A percentile compares a stretch with the other conserved stretches of the same genome.
Conservation (phyloP, 2,888 invertebrate genomes). For the Orthonevra nobilis region DNA sequence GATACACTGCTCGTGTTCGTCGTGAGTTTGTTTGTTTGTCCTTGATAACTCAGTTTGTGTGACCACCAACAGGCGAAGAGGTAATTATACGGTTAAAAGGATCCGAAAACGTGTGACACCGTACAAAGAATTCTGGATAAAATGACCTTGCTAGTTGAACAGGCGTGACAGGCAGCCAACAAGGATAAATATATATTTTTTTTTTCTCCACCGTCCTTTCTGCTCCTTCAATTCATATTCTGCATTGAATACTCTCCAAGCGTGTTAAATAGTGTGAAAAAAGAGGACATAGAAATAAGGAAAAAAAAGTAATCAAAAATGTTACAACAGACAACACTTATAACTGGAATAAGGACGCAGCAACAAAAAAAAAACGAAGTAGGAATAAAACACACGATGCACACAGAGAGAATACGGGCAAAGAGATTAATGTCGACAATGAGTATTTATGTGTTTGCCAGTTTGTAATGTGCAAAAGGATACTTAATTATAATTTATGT, state of each 20-base stretch:
- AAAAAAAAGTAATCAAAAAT: neutral
- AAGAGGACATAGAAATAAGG: no score
- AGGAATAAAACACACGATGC: conserved; percentile 4
- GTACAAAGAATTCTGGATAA: neutral
- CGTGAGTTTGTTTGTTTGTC: conserved; percentile 20
- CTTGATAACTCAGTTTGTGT: conserved; percentile 39
- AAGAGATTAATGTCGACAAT: conserved; percentile 67
- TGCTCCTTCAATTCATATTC: no score
- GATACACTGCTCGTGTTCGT: neutral
- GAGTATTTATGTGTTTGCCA: conserved; percentile 68
- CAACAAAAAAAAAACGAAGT: neutral
- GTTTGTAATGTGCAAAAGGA: conserved; percentile 65
- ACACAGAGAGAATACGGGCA: conserved; percentile 8
- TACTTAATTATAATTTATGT: conserved; percentile 71
- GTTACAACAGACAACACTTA: neutral
- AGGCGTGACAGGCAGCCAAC: no score
- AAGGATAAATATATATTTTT: no score
- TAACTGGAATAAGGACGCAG: conserved; percentile 38
- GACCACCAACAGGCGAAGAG: conserved; percentile 11
- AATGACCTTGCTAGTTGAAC: conserved; percentile 34
- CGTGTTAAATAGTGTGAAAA: no score
- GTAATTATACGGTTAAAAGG: conserved; percentile 15
- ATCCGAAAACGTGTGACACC: neutral
- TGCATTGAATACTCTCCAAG: no score
- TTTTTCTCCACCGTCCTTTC: no score